Evolutionary conservation across 2,888 invertebrate species (phyloP), one percentile per base, ranked within the genome.

Genomic region (Leucoptera coffeella): DNA sequence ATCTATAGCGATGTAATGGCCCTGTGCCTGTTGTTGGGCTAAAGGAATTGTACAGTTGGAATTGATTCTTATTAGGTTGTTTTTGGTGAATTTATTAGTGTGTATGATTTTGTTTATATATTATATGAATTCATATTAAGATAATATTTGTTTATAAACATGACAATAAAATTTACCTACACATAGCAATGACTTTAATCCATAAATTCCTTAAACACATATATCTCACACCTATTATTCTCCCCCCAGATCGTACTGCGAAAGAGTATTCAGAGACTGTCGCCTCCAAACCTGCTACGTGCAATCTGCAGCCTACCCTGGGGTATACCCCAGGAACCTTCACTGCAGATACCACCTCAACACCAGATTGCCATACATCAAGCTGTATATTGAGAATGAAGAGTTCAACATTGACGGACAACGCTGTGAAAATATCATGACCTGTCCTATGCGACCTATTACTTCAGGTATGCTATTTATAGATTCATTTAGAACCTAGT

Each of bases 321-420:
- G 92, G 21, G 82, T 93, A 12, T 93, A 93, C 57, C 92, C 92
- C 1, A 76, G 92, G 31, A 89, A 90, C 43, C 74, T 92, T 35
- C 89, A 90, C 55, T 92, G 92, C 76, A 84, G 88, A 47, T 93
- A 92, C 54, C 85, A 86, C 45, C 75, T 93, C 27, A 91, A 90
- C 71, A 91, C 91, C 4, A 73, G 89, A 22, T 75, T 87, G 45
- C 89, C 90, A 12, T 91, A 88, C 67, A 91, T 91, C 50, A 89
- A 89, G 61, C 73, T 90, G 39, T 89, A 91, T 65, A 87, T 91
- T 43, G 90, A 91, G 54, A 91, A 91, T 53, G 90, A 91, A 51
- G 90, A 91, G 55, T 92, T 92, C 64, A 91, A 92, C 52, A 89
- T 92, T 40, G 92, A 92, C 42, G 92, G 92, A 2, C 91, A 92